These are phyloP conservation scores for Athalia rosae DNA, from an alignment of 2,888 invertebrate genomes.

Conservation along the genomic window DNA sequence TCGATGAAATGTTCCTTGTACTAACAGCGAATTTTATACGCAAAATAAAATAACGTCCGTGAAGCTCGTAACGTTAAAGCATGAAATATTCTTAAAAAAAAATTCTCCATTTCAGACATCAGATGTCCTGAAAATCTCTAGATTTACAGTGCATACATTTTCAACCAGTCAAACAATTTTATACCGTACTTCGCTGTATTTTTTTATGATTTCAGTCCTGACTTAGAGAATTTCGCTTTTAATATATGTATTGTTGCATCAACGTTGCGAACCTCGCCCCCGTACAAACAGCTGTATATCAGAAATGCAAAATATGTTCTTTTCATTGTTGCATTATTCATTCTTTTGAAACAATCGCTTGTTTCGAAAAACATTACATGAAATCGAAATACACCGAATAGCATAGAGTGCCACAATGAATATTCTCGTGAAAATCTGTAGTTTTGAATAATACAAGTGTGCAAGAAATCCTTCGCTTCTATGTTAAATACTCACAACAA, in stretches of 20 bases:
- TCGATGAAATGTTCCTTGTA: constrained; percentile 22
- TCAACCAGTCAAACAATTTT: too few species aligned
- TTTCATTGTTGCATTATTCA: constrained; percentile 9
- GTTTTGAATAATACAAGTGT: background rate
- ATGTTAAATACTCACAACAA: constrained; percentile 59
- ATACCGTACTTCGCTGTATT: too few species aligned
- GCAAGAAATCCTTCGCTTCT: constrained; percentile 57
- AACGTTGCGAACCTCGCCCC: background rate
- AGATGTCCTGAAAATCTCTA: too few species aligned
- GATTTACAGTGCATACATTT: too few species aligned
- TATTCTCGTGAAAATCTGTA: background rate
- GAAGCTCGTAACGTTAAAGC: too few species aligned
- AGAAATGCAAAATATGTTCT: background rate
- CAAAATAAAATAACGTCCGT: background rate
- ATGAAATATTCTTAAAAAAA: too few species aligned
- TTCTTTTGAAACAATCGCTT: background rate
- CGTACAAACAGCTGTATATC: background rate
- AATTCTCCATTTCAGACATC: too few species aligned
- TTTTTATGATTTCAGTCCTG: too few species aligned
- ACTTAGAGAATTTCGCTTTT: too few species aligned
- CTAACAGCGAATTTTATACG: constrained; percentile 16
- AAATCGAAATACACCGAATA: background rate
- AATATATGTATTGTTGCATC: too few species aligned
- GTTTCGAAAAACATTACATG: background rate
- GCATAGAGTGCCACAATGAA: background rate